phyloP scores from a whole-genome alignment of 1,140 invertebrate genomes.

The Drosophila lacertosa region DNA sequence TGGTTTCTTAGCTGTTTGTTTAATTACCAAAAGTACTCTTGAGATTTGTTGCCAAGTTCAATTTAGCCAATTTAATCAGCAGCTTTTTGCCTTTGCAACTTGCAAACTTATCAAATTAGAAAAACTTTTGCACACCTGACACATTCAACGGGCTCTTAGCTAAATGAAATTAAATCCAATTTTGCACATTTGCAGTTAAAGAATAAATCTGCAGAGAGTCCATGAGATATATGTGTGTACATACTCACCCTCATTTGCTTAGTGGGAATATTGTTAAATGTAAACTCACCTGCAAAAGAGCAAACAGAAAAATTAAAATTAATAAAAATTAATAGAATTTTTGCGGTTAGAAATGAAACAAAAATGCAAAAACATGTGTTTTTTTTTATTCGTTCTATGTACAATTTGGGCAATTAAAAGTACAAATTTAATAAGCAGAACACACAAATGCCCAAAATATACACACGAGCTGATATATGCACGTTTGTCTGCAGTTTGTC shows the following conservation, averaged over 20 bases:
- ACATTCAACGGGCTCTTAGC: slow-evolving; percentile 1
- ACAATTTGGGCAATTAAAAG: slow-evolving; percentile 57
- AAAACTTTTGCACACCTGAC: slow-evolving; percentile 15
- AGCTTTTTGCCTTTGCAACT: neutral
- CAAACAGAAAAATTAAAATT: slow-evolving; percentile 35
- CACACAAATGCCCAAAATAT: neutral
- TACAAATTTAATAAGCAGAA: slow-evolving; percentile 57
- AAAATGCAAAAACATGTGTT: slow-evolving; percentile 40
- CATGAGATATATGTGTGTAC: too few relatives aligned
- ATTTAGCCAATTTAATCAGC: slow-evolving; percentile 10
- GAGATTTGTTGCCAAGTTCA: too few relatives aligned
- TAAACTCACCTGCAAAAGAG: slow-evolving; percentile 66
- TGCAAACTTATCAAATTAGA: slow-evolving; percentile 22
- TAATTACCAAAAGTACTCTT: neutral
- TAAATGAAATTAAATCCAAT: slow-evolving; percentile 21
- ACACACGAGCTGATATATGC: slow-evolving; percentile 3
- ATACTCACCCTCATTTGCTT: slow-evolving; percentile 26
- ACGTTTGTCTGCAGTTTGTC: slow-evolving; percentile 9
- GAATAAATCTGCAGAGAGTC: neutral
- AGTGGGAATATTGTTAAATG: slow-evolving; percentile 6
- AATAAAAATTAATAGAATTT: slow-evolving; percentile 49
- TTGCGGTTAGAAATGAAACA: neutral
- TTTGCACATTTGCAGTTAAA: neutral
- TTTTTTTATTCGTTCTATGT: neutral
- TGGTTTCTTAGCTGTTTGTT: neutral